Base-by-base conservation (phyloP, 2,888 invertebrate genomes). In the Coelinius sp. region DNA sequence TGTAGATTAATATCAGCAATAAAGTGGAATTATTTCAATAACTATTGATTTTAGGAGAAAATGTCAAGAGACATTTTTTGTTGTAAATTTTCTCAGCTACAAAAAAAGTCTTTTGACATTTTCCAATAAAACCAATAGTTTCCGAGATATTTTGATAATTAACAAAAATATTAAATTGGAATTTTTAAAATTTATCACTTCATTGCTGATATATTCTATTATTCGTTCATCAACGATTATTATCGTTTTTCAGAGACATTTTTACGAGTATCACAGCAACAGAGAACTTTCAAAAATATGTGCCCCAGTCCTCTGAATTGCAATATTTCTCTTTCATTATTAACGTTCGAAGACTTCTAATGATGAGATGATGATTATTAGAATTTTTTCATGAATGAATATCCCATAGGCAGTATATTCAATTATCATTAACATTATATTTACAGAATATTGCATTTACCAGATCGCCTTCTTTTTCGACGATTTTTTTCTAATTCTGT, bases 401-500 rank as follows among this genome's bases (percentile, higher is more conserved):
- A 70, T 72, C 17, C 72, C 70, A 20, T 62, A 49, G 76, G 73
- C 73, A 75, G 75, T 73, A 70, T 73, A 41, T 73, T 69, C 67
- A 68, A 73, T 69, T 68, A 44, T 68, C 41, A 53, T 49, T 41
- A 12, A 44, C 2, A 46, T 20, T 72, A 74, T 70, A 71, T 75
- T 86, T 85, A 88, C 70, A 88, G 80, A 78, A 87, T 77, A 76
- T 78, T 81, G 76, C 92, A 92, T 79, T 88, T 89, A 73, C 88
- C 88, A 68, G 88, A 84, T 70, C 88, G 83, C 79, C 89, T 88
- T 80, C 91, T 89, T 80, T 92, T 91, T 75, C 92, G 91, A 46
- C 92, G 90, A 78, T 90, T 91, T 86, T 93, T 93, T 68, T 91
- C 91, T 78, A 91, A 89, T 75, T 93, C 93, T 44, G 91, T 91